These are phyloP conservation scores for Lasiommata megera DNA, from an alignment of 2,888 invertebrate genomes.

Conservation along the genomic window DNA sequence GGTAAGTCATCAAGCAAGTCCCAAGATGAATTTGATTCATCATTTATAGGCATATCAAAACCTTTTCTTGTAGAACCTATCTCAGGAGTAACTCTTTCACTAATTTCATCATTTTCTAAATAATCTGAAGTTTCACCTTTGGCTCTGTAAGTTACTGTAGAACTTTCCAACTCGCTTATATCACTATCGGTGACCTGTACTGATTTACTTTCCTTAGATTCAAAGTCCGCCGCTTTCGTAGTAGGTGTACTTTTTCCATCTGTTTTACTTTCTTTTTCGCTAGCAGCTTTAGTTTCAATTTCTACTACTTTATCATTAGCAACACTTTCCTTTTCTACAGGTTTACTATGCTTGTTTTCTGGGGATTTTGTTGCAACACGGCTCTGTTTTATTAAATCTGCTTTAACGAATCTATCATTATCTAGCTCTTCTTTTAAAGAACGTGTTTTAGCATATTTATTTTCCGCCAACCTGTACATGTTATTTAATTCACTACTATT, in stretches of 20 bases:
- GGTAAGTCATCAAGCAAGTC: constrained; percentile 17
- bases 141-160: not conserved
- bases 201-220: constrained; percentile 10
- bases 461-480: not conserved
- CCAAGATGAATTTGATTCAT: constrained; percentile 16
- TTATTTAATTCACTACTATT: constrained; percentile 11
- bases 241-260: not conserved
- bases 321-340: not conserved
- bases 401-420: not conserved
- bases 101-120: constrained; percentile 12
- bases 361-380: not conserved
- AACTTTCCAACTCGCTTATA: not conserved
- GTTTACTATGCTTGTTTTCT: not conserved
- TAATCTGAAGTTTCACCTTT: not conserved
- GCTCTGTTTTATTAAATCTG: not conserved
- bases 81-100: not conserved
- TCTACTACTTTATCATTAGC: not conserved
- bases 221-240: not conserved
- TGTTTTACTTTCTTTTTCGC: not conserved
- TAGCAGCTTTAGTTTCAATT: not conserved
- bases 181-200: not conserved
- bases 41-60: not conserved
- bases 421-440: constrained; percentile 3
- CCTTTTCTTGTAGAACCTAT: not conserved
- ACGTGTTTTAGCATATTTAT: not conserved